A percentile compares a stretch with the other conserved stretches of the same genome.
Conservation (phyloP, 1,140 invertebrate species). For the Heliconius congener region DNA sequence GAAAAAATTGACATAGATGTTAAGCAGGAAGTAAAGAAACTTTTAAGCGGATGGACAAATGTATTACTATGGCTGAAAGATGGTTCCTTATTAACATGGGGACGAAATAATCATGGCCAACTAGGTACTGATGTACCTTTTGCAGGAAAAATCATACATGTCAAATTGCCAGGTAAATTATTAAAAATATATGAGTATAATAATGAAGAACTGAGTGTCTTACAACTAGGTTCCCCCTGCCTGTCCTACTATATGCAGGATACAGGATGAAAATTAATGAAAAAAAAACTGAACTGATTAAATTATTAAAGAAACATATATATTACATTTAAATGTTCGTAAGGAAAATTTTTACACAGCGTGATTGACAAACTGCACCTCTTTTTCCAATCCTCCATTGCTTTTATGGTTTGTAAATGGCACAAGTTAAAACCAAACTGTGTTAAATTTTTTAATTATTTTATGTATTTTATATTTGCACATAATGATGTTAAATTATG, state of each 20-base stretch:
- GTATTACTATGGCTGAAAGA: constrained; percentile 83
- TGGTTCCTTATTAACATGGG: constrained; percentile 87
- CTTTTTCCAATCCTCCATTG: no score
- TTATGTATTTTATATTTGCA: no score
- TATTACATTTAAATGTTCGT: neutral
- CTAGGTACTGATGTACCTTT: constrained; percentile 77
- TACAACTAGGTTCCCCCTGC: no score
- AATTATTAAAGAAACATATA: neutral
- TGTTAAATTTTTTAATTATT: no score
- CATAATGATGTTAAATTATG: no score
- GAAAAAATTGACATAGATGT: constrained; percentile 82
- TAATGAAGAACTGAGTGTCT: no score
- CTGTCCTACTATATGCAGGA: no score
- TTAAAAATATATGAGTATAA: neutral
- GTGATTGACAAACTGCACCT: no score
- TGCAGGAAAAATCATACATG: constrained; percentile 53
- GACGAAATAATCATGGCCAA: constrained; percentile 91
- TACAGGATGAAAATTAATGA: no score
- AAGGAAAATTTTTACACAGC: no score
- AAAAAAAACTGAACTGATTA: neutral
- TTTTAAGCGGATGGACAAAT: constrained; percentile 89
- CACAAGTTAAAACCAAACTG: no score
- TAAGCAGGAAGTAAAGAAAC: constrained; percentile 73
- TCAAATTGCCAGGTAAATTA: constrained; percentile 63
- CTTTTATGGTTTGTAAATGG: no score